A percentile compares a stretch with the other conserved stretches of the same genome.
phyloP scores from a whole-genome alignment of 2,888 invertebrate genomes.

The Meiosimyza platycephala region DNA sequence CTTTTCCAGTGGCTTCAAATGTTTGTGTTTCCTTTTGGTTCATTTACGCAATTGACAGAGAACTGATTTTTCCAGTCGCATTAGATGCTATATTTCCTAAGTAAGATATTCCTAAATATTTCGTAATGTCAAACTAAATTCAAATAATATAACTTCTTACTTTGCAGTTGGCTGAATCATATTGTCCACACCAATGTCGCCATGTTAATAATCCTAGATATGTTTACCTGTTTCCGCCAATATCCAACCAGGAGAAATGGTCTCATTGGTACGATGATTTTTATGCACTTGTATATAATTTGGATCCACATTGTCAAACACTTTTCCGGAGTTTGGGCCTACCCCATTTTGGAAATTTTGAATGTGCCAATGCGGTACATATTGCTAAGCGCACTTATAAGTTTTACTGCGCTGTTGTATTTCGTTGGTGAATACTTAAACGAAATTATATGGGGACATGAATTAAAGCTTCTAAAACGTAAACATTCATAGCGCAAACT shows the following conservation, averaged over 20 bases:
- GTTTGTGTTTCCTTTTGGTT: constrained; percentile 89
- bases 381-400: constrained; percentile 76
- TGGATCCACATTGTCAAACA: constrained; percentile 83
- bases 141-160: background rate
- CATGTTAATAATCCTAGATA: constrained; percentile 79
- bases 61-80: constrained; percentile 85
- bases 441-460: constrained; percentile 76
- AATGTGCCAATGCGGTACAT: constrained; percentile 75
- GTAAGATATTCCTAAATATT: constrained; percentile 45
- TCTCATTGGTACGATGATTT: constrained; percentile 71
- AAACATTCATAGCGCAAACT: constrained; percentile 19
- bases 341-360: constrained; percentile 85
- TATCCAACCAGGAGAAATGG: constrained; percentile 78
- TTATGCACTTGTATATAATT: constrained; percentile 77
- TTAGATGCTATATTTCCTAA: constrained; percentile 85
- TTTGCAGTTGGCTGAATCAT: constrained; percentile 85
- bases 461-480: constrained; percentile 66
- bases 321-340: constrained; percentile 86
- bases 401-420: constrained; percentile 73
- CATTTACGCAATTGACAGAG: constrained; percentile 86
- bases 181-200: constrained; percentile 89
- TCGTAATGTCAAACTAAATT: background rate
- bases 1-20: constrained; percentile 83
- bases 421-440: constrained; percentile 78
- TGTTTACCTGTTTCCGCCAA: constrained; percentile 77